Evolutionary conservation across 2,888 invertebrate species (phyloP), one percentile per base, ranked within the genome.

Genomic region (Tuberolachnus salignus): DNA sequence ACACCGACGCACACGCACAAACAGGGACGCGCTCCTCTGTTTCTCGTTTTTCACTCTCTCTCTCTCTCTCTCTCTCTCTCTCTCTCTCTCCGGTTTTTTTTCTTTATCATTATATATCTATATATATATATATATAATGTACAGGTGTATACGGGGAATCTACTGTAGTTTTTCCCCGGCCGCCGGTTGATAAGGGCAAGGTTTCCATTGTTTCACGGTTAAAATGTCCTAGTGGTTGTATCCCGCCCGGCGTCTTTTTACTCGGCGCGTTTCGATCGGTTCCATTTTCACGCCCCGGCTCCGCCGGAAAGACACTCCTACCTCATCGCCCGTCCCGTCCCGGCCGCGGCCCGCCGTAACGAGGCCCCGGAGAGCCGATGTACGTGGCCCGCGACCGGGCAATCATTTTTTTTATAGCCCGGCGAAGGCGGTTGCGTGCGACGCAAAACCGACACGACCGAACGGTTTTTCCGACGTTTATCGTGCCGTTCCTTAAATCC

Each of bases 151-250:
- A 14, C 16, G 9, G 1, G 16, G 14, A 49, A 49, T 67, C 49
- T 51, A 34, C 34, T 34, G 3, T 34, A 34, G 34, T 34, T 34
- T 34, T n/a, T 16, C 51, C 26, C 53, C 51, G 26, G 21, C n/a
- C 34, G 51, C 63, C 21, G 21, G 64, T 64, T 64, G 64, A 74
- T 64, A 74, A 46, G 64, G 3, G 42, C 16, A 21, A 42, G 42
- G 74, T 64, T 74, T 53, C 55, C 64, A 53, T 46, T 78, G 14
- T 67, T 67, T 19, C 23, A 59, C 44, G 3, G 49, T 9, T 19
- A 66, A 67, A 49, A 74, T 63, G 21, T 64, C 44, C 63, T 23
- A 51, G 49, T 21, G 64, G 63, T 74, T 64, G 26, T 74, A 64
- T 74, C 53, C 34, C 72, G 34, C 49, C 49, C 49, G 49, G 19